These are phyloP conservation scores for Tethya wilhelma DNA, from an alignment of 37 sponge, comb jelly and placozoan species.

Conservation along the genomic window DNA sequence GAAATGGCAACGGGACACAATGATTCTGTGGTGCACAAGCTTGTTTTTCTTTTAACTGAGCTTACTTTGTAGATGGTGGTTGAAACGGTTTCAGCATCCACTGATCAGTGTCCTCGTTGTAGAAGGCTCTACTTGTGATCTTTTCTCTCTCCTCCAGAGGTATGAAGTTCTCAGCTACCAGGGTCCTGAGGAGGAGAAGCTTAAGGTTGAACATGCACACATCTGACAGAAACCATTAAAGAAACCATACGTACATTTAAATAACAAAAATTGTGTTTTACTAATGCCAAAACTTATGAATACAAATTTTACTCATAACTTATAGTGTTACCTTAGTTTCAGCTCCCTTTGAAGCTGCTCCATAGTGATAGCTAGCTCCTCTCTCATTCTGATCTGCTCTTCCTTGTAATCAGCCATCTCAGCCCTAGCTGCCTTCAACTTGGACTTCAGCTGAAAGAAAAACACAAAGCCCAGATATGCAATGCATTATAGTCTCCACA, in stretches of 20 bases:
- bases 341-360: slow-evolving; percentile 77
- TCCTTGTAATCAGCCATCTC: slow-evolving; percentile 78
- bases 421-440: slow-evolving; percentile 58
- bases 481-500: neutral
- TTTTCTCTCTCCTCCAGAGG: slow-evolving; percentile 65
- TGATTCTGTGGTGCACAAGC: too few relatives aligned
- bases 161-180: slow-evolving; percentile 92
- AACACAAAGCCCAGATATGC: neutral
- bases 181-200: slow-evolving; percentile 31
- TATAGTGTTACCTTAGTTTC: slow-evolving; percentile 67
- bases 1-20: neutral
- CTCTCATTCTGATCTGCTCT: slow-evolving; percentile 67
- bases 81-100: slow-evolving; percentile 72
- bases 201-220: neutral
- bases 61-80: slow-evolving; percentile 1
- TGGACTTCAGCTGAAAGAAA: slow-evolving; percentile 66
- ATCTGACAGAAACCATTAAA: neutral
- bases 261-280: neutral
- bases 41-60: too few relatives aligned
- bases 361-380: slow-evolving; percentile 57
- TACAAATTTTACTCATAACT: neutral
- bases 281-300: neutral
- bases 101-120: slow-evolving; percentile 80
- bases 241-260: neutral
- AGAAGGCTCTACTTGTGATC: slow-evolving; percentile 71